Percentiles rank a stretch among this genome's conserved stretches.
phyloP scores from a whole-genome alignment of 2,113 vertebrate species.

The Erythrocercus mccallii region DNA sequence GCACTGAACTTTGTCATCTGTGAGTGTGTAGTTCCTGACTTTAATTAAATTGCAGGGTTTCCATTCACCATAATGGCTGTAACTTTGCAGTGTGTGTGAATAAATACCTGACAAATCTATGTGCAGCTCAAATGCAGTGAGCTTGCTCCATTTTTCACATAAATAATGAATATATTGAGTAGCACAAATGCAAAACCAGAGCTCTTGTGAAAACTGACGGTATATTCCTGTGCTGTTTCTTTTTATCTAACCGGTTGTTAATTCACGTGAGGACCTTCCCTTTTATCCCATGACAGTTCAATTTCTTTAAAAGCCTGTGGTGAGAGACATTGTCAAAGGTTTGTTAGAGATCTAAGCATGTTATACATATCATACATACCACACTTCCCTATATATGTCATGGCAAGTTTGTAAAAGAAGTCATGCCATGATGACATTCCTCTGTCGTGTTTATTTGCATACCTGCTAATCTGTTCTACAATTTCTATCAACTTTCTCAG shows the following conservation, averaged over 20 bases:
- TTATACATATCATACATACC: background rate
- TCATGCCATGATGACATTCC: background rate
- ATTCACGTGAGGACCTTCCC: background rate
- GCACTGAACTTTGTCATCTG: background rate
- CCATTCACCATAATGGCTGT: background rate
- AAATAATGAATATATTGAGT: background rate
- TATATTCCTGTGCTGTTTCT: background rate
- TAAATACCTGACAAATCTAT: background rate
- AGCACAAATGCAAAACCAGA: background rate
- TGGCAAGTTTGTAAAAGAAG: background rate
- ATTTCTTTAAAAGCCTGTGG: slow-evolving; percentile 23
- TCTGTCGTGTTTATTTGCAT: background rate
- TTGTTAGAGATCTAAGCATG: background rate
- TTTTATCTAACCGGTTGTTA: background rate
- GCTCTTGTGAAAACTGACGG: background rate
- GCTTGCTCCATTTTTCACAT: background rate
- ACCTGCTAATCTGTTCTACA: background rate
- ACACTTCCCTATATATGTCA: background rate
- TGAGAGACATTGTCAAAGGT: background rate
- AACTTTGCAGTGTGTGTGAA: background rate
- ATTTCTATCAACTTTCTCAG: background rate
- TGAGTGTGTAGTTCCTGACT: background rate
- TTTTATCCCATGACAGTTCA: background rate
- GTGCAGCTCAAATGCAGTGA: background rate
- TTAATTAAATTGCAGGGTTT: background rate